These are phyloP conservation scores for Cryptotis parvus DNA, from an alignment of 2,113 vertebrate genomes.

Conservation along the genomic window DNA sequence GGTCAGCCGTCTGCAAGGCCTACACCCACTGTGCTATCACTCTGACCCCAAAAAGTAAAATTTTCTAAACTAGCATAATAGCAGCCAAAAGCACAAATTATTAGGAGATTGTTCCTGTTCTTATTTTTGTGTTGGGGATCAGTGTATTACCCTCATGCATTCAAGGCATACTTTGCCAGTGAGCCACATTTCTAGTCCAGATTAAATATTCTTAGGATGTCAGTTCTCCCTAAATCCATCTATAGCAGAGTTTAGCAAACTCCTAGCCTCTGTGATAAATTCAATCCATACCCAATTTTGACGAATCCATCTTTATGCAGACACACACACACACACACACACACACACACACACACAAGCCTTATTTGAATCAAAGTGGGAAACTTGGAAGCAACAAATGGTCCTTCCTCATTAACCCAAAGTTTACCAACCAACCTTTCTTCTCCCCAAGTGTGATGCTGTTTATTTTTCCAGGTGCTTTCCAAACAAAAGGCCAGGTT, in stretches of 20 bases:
- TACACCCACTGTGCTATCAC: too few relatives aligned
- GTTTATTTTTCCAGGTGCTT: neutral
- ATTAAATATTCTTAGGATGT: neutral
- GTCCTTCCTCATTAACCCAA: neutral
- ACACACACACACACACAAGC: too few relatives aligned
- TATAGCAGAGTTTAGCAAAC: neutral
- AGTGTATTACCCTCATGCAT: neutral
- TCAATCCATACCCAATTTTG: neutral
- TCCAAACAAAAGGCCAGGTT: neutral
- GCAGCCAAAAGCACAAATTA: neutral
- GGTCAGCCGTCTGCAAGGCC: too few relatives aligned
- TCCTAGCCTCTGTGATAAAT: neutral
- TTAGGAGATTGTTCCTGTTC: neutral
- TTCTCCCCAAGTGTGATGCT: neutral
- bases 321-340: too few relatives aligned
- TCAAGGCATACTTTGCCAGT: neutral
- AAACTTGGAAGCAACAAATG: neutral
- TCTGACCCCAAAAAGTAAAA: conserved; percentile 16
- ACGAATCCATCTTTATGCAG: too few relatives aligned
- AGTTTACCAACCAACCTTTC: neutral
- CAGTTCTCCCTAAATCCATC: neutral
- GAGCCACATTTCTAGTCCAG: neutral
- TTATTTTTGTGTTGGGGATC: too few relatives aligned
- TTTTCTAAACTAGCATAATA: neutral
- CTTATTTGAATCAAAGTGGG: neutral